Conservation (phyloP, 2,888 invertebrate genomes). For the Leptopilina myrica region DNA sequence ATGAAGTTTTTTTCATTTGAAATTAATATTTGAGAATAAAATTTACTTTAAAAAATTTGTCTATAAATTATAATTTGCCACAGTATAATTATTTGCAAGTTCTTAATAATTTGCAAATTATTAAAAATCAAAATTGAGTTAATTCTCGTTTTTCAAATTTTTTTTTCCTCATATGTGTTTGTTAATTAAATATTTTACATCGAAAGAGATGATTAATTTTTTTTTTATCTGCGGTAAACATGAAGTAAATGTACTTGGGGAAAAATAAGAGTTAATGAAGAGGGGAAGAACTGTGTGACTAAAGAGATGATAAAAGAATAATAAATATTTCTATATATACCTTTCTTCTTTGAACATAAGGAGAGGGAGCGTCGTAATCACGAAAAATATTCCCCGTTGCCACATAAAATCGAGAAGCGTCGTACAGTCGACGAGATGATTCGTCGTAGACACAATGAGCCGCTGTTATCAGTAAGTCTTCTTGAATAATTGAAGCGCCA, state of each 20-base stretch:
- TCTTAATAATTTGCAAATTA: too few species aligned
- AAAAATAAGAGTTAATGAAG: not conserved
- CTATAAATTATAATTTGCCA: too few species aligned
- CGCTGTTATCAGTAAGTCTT: constrained; percentile 73
- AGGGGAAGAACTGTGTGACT: constrained; percentile 20
- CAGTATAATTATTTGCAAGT: too few species aligned
- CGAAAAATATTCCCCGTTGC: constrained; percentile 72
- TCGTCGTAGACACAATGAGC: constrained; percentile 76
- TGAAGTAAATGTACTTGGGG: not conserved
- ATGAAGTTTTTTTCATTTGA: too few species aligned
- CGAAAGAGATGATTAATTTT: not conserved
- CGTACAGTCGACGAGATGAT: constrained; percentile 45
- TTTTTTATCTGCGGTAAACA: constrained; percentile 5
- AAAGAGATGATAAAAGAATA: not conserved
- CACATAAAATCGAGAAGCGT: constrained; percentile 58
- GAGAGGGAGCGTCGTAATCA: constrained; percentile 62
- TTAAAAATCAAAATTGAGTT: too few species aligned
- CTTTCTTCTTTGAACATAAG: constrained; percentile 60
- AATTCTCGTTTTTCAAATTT: too few species aligned
- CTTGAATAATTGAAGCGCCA: constrained; percentile 73
- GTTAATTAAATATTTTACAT: too few species aligned
- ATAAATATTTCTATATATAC: constrained; percentile 52
- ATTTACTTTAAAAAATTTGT: too few species aligned
- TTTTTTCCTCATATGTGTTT: too few species aligned
- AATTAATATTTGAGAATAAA: too few species aligned